These are phyloP conservation scores for Saxidomus purpurata DNA, from an alignment of 1,140 invertebrate species.

Conservation along the genomic window DNA sequence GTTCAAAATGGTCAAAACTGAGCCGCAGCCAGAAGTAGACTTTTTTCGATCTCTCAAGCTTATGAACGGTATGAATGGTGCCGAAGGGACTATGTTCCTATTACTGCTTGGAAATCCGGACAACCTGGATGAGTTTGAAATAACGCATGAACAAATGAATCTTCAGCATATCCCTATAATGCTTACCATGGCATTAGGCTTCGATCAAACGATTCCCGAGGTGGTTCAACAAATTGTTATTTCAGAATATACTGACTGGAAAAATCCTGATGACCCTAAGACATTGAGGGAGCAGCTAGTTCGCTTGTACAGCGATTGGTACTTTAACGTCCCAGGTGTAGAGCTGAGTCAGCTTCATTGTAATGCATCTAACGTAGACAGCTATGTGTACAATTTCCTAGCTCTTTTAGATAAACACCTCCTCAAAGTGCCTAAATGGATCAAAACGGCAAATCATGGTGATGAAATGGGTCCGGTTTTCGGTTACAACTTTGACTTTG, in stretches of 20 bases:
- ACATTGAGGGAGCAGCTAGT: not conserved
- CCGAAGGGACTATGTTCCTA: conserved; percentile 33
- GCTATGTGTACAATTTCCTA: conserved; percentile 20
- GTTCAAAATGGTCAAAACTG: not conserved
- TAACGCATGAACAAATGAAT: conserved; percentile 27
- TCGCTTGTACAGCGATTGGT: not conserved
- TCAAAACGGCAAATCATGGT: conserved; percentile 6
- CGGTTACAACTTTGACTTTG: conserved; percentile 86
- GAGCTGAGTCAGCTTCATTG: conserved; percentile 4
- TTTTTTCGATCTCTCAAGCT: conserved; percentile 24
- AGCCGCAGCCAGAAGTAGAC: not conserved
- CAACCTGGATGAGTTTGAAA: not conserved
- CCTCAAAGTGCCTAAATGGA: not conserved
- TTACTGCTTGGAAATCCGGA: not conserved
- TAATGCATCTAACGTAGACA: not conserved
- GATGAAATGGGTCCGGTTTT: not conserved
- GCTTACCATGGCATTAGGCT: not conserved
- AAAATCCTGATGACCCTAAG: conserved; percentile 13
- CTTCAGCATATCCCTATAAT: not conserved
- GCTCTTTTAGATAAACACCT: not conserved
- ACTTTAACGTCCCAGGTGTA: conserved; percentile 34
- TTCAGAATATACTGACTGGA: conserved; percentile 40
- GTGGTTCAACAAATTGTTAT: not conserved
- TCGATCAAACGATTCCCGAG: not conserved
- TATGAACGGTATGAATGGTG: conserved; percentile 39